A percentile compares a stretch with the other conserved stretches of the same genome.
Conservation (phyloP, 1,140 invertebrate species). For the Monochamus saltuarius region DNA sequence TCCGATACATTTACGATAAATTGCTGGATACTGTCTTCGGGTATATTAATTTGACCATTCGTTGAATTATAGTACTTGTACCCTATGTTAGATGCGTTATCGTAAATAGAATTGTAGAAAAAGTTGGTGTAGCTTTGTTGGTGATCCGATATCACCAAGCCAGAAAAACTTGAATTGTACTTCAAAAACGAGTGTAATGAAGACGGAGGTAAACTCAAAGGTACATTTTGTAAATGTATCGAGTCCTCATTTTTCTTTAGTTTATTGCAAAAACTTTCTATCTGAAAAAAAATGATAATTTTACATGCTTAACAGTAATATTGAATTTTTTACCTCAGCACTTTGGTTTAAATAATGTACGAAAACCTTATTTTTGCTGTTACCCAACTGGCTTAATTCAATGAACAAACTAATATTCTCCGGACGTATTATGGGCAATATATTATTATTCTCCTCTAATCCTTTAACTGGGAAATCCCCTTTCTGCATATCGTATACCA, state of each 20-base stretch:
- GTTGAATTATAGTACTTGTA: constrained; percentile 64
- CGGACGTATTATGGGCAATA: constrained; percentile 58
- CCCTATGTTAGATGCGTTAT: constrained; percentile 63
- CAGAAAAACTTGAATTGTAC: constrained; percentile 61
- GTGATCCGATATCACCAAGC: constrained; percentile 69
- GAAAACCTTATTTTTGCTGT: constrained; percentile 35
- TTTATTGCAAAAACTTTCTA: constrained; percentile 4
- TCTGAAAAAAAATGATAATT: constrained; percentile 7
- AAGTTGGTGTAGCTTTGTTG: constrained; percentile 66
- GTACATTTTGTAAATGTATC: constrained; percentile 17
- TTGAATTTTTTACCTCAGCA: constrained; percentile 4
- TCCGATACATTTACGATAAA: constrained; percentile 60
- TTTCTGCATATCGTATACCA: constrained; percentile 81
- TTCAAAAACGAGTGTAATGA: constrained; percentile 83
- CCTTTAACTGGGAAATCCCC: constrained; percentile 62
- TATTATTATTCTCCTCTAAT: constrained; percentile 36
- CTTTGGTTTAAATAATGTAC: constrained; percentile 26
- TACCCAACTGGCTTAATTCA: constrained; percentile 78
- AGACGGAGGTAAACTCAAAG: constrained; percentile 72
- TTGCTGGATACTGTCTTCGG: constrained; percentile 57
- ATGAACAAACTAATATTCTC: constrained; percentile 74
- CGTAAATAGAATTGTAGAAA: constrained; percentile 84
- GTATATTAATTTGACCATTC: constrained; percentile 52
- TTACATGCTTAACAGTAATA: background rate
- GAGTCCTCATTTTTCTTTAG: background rate